Base-by-base conservation (phyloP, 2,888 invertebrate species). In the Crioceris asparagi region DNA sequence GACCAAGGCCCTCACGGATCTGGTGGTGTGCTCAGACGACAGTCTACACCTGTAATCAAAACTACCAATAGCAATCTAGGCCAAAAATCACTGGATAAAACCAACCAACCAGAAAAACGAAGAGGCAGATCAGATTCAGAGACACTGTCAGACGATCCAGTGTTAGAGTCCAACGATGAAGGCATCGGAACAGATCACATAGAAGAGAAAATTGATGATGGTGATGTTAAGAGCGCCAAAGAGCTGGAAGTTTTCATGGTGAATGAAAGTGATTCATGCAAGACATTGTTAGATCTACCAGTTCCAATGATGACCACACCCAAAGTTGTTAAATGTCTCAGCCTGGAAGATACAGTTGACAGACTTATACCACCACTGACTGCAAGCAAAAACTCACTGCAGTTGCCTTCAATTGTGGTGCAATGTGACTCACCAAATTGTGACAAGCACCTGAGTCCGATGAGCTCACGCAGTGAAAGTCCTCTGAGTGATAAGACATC, bases 391-490 rank as follows among this genome's bases (percentile, higher is more conserved):
- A 63, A 67, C 38, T 67, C 69, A 23, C 59, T 73, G 27, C 72
- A 72, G 52, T 62, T 81, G 46, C 74, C 80, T 36, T 72, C 79
- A 1, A 74, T 75, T 47, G 66, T 73, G 23, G 70, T 75, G 35
- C 71, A 74, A 51, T 61, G 67, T 15, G 73, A 73, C 46, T 50
- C 59, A 16, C 55, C 56, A 4, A 48, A 49, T 19, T 43, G 50
- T 31, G 56, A 57, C 11, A 56, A 57, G 43, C 54, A 49, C 30
- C 42, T 78, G 32, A 82, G 82, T 54, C 83, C 83, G 4, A 80
- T 83, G 38, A 83, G 83, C 60, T 83, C 83, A 11, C 71, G 83
- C 47, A 83, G 83, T 54, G 83, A 83, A 57, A 82, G 82, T 62
- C 83, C 83, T 7, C 63, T 83, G 32, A 83, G 83, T 60, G 83